Evolutionary conservation across 1,140 invertebrate genomes (phyloP), one percentile per base, ranked within the genome.

Genomic region (Streblospio benedicti): DNA sequence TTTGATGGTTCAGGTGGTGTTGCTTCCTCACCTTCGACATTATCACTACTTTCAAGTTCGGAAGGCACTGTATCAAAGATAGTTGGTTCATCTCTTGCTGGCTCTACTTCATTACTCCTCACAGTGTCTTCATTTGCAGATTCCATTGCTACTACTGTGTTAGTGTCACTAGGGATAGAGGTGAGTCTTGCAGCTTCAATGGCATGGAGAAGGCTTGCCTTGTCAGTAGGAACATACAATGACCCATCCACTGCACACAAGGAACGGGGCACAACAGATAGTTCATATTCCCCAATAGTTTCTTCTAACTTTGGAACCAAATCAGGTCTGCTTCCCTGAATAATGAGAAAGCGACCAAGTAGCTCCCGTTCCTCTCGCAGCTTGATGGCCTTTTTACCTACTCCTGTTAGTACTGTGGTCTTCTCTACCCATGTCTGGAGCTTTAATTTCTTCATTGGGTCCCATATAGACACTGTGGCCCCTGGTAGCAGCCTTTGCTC

Each of bases 361-460:
- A 52, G 30, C 33, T 52, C 50, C 28, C 25, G 50, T 31, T 52
- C 50, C 25, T 52, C 27, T 12, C 50, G 27, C 23, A 52, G 18
- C 50, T 52, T 52, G 50, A 25, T 52, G n/a, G 35, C n/a, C 35
- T 38, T 38, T 9, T n/a, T 12, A 52, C 25, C 30, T 5, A 52
- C 30, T 18, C 27, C n/a, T n/a, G n/a, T n/a, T n/a, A n/a, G 50
- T 25, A 52, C 5, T 30, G 28, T 52, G 14, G 27, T 31, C 33
- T 52, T 51, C 5, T 31, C n/a, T 4, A 52, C 33, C n/a, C n/a
- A n/a, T n/a, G 27, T 52, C 50, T 31, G 28, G 27, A 52, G 50
- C 2, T 52, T 52, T 3, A 52, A 31, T 52, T 52, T 52, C 50
- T 52, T 52, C 50, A 52, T 31, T 2, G 20, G 33, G 50, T 31